Base-by-base conservation (phyloP, 2,888 invertebrate genomes). In the Lepidochrysops patricia region DNA sequence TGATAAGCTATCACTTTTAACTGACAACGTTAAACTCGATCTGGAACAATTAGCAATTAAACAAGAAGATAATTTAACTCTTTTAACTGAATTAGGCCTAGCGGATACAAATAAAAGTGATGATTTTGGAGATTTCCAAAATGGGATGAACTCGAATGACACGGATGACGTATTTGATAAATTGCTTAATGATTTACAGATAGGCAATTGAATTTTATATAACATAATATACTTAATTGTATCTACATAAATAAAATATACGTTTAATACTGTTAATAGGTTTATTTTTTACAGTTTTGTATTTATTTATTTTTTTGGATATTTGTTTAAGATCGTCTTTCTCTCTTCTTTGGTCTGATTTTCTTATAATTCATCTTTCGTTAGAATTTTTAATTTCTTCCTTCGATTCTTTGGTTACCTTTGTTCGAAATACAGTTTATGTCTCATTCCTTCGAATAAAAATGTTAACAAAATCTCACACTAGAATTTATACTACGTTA, bases 31-130 rank as follows among this genome's bases (percentile, higher is more conserved):
- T 61, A 66, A 65, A 66, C 57, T 50, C 32, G 64, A 64, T 52
- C 62, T 54, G 54, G 19, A 54, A 54, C 54, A 54, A 1, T 32
- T 54, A 12, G 12, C 32, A 9, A 32, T 54, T 12, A 54, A 54
- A 12, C 54, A 29, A 0, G 54, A 61, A 65, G 65, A 70, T 60
- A 84, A 87, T 66, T 64, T 89, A 62, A 79, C 80, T 48, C 78
- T 92, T 23, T 71, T 92, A 58, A 89, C 90, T 37, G 92, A 92
- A 68, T 73, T 92, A 7, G 92, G 92, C 0, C 68, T 92, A 27
- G 90, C 87, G 0, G 92, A 91, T 61, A 84, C 90, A 0, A 82
- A 82, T n/a, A 64, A 69, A 6, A 58, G 60, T 1, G 74, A 79
- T 25, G 88, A 89, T 57, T 89, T 89, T 65, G 88, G 88, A 0